Evolutionary conservation across 2,888 invertebrate genomes (phyloP), one percentile per base, ranked within the genome.

Genomic region (Tiliacea aurago): DNA sequence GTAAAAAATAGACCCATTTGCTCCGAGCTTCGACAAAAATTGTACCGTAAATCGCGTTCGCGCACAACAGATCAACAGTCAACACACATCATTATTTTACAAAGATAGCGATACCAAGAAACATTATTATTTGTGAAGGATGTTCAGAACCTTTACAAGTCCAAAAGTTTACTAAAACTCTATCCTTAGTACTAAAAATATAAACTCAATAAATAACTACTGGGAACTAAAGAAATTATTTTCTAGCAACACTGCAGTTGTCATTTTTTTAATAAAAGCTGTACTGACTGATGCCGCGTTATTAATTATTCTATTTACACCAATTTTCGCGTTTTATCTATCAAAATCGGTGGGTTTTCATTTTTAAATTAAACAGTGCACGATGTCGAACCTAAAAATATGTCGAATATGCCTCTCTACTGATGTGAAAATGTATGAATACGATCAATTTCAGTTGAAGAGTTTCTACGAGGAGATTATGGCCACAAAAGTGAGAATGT

Each of bases 331-430:
- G 41, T 51, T 70, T 65, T 59, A 74, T 55, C 28, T 56, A 74
- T 63, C 49, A 72, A 58, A 43, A 70, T 69, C 55, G 13, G 23
- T 74, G 62, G 74, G 65, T 82, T 78, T 37, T 70, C 18, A 45
- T 78, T 43, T 78, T 33, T 56, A 59, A 20, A 51, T 45, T 72
- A 78, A 67, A n/a, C 18, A 53, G 45, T 67, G 55, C 11, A 70
- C 75, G 18, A 93, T 93, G 93, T 81, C 88, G 61, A 86, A 89
- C 37, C 73, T 91, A 23, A 88, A 90, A 86, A 85, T 91, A 76
- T 93, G 93, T 73, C 89, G 93, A 62, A 91, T 93, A 78, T 93
- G 93, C 75, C 84, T 93, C 28, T 85, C 84, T 43, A 90, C 89
- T 28, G 91, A 91, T 65, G 88, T 87, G 15, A 92, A 91, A 86